A percentile compares a stretch with the other conserved stretches of the same genome.
Conservation (phyloP, 2,797 vertebrate species). For the Argentina silus region DNA sequence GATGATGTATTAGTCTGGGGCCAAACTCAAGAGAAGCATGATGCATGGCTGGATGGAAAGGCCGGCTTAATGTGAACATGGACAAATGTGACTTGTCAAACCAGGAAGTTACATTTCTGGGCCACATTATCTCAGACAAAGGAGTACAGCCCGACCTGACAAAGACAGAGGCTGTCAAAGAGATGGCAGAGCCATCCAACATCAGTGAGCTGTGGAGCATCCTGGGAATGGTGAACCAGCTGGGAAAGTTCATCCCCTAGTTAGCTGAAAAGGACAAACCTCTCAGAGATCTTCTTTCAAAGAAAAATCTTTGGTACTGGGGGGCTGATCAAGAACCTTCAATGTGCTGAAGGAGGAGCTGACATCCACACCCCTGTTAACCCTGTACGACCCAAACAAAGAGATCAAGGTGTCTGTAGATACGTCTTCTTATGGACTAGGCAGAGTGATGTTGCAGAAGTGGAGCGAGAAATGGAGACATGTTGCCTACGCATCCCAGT, state of each 20-base stretch:
- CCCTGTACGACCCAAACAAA: not conserved
- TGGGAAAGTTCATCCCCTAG: not conserved
- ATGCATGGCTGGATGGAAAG: no score
- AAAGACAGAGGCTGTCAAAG: no score
- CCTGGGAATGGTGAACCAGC: not conserved
- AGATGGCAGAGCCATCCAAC: not conserved
- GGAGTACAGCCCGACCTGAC: no score
- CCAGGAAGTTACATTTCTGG: no score
- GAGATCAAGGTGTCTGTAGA: no score
- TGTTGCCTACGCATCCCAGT: not conserved
- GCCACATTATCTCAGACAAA: no score
- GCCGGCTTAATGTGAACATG: no score
- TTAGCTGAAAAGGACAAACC: not conserved
- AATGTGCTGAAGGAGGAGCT: no score
- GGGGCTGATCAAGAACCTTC: not conserved
- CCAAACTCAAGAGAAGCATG: no score
- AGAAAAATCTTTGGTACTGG: not conserved
- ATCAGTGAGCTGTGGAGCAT: not conserved
- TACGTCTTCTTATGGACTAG: no score
- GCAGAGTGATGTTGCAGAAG: conserved; percentile 5
- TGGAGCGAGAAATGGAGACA: not conserved
- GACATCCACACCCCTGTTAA: not conserved
- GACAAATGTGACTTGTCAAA: no score
- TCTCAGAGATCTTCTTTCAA: not conserved
- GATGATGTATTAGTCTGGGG: no score